Conservation (phyloP, 2,113 vertebrate species). For the Coptodon bakossiorum region DNA sequence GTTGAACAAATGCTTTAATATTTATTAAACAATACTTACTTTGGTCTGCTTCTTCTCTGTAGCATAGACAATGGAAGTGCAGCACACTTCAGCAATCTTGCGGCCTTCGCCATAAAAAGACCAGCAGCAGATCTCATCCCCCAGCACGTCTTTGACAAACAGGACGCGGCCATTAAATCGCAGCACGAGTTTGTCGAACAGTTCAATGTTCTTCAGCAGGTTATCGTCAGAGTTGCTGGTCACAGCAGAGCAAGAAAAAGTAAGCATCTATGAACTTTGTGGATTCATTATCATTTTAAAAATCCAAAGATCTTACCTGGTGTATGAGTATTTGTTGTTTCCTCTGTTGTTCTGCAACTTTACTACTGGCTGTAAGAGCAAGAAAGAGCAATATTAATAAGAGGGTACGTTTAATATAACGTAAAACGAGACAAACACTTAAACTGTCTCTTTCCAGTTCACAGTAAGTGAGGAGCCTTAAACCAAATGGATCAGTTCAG, state of each 20-base stretch:
- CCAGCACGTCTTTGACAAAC: slow-evolving; percentile 94
- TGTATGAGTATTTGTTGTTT: slow-evolving; percentile 99
- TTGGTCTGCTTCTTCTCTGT: slow-evolving; percentile 99
- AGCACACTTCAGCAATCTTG: slow-evolving; percentile 97
- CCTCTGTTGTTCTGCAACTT: slow-evolving; percentile 96
- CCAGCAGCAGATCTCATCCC: slow-evolving; percentile 99
- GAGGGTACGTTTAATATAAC: neutral
- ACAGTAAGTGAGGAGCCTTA: neutral
- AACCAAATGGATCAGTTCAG: neutral
- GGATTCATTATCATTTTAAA: neutral
- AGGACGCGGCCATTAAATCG: slow-evolving; percentile 93
- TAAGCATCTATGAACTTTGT: neutral
- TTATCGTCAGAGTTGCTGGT: slow-evolving; percentile 94
- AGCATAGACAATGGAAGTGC: slow-evolving; percentile 97
- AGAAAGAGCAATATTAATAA: neutral
- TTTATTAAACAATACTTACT: slow-evolving; percentile 60
- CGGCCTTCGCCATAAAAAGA: slow-evolving; percentile 96
- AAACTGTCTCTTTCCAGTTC: neutral
- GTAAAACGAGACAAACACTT: neutral
- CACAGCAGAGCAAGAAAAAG: neutral
- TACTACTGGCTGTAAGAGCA: slow-evolving; percentile 82
- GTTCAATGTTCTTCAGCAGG: slow-evolving; percentile 98
- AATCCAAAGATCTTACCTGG: slow-evolving; percentile 76
- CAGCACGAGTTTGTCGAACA: slow-evolving; percentile 95
- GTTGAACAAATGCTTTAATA: neutral